Evolutionary conservation across 2,113 vertebrate species (phyloP), one percentile per base, ranked within the genome.

Genomic region (Archocentrus centrarchus): DNA sequence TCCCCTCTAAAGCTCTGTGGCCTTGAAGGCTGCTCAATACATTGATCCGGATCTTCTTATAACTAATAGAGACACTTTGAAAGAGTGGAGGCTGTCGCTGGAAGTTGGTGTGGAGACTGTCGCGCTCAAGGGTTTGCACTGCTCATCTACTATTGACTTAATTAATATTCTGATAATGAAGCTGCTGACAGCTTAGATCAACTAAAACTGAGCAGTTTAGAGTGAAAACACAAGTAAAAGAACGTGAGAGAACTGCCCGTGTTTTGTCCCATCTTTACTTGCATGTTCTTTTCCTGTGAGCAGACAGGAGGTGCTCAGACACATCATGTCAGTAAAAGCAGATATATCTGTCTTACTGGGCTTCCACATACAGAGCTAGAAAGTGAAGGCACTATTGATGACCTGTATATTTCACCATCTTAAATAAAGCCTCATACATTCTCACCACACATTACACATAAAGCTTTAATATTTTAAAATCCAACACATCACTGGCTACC

Each of bases 31-130:
- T 1, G 44, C 24, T 86, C 32, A 3, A 76, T 60, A 68, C 24
- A 73, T 68, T 32, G 64, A 81, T 86, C 59, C 27, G 61, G 39
- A 66, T 24, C 55, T 77, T 87, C 77, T 58, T 53, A 59, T 47
- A 86, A 82, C 68, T 64, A 61, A 60, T 53, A 77, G 58, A 85
- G 80, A 50, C 30, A 62, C 53, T 80, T 55, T 76, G 61, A 60
- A 77, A 70, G 39, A 81, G 79, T 11, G 2, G 3, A 59, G 60
- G 27, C 62, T 62, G 76, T 79, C 22, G n/a, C 70, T 59, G 24
- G 8, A 55, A 55, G 10, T 1, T 73, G 68, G 55, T 57, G 7
- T 9, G 3, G 18, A 55, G 24, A 70, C 1, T 32, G 50, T 53
- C 17, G 41, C 58, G 59, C 37, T n/a, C 0, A 7, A 80, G 59